Conservation (phyloP, 2,113 vertebrate genomes). For the Myotis lucifugus region DNA sequence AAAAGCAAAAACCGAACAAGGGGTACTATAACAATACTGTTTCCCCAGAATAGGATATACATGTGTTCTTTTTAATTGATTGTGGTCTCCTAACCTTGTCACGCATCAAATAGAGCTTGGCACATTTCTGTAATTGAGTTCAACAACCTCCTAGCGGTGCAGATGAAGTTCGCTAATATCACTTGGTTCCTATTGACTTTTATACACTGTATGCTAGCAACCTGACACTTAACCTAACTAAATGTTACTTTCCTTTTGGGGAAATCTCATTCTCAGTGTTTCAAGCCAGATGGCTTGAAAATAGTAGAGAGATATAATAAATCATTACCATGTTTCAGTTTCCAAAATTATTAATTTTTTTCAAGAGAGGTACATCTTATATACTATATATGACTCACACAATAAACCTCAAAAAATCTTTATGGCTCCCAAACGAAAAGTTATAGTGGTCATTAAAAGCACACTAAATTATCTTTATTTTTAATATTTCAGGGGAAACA, state of each 20-base stretch:
- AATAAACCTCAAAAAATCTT: neutral
- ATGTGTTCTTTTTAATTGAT: conserved; percentile 50
- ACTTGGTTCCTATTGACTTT: neutral
- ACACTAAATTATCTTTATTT: neutral
- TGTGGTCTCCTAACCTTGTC: neutral
- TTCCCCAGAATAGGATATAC: conserved; percentile 46
- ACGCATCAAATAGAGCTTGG: conserved; percentile 56
- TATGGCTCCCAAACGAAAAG: neutral
- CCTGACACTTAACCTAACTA: conserved; percentile 67
- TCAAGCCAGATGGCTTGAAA: conserved; percentile 30
- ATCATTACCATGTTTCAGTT: neutral
- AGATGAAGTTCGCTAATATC: neutral
- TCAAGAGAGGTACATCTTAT: neutral
- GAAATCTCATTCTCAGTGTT: conserved; percentile 33
- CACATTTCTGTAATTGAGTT: conserved; percentile 43
- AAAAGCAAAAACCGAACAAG: conserved; percentile 49
- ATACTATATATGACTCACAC: neutral
- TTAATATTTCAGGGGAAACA: neutral
- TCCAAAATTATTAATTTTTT: conserved; percentile 21
- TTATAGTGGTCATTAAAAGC: neutral
- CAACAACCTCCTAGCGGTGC: neutral
- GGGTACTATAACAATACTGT: conserved; percentile 42
- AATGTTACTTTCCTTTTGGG: conserved; percentile 60
- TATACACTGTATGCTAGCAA: neutral
- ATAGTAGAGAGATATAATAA: neutral